Evolutionary conservation across 2,113 vertebrate species (phyloP), one percentile per base, ranked within the genome.

Genomic region (Barbus barbus): DNA sequence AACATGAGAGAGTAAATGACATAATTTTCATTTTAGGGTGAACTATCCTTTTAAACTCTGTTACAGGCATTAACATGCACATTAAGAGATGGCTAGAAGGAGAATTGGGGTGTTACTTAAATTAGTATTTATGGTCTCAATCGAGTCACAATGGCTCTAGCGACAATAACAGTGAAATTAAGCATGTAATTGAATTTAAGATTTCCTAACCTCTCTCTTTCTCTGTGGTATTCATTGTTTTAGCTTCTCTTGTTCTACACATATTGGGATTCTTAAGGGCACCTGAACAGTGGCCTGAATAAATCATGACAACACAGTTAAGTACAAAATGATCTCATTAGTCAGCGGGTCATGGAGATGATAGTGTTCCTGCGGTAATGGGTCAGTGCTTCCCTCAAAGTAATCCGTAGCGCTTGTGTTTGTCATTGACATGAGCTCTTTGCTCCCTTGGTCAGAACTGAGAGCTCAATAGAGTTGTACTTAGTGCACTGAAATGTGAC

Each of bases 271-370:
- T 63, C 77, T 63, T 41, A 51, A 51, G 38, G 26, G 44, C 12
- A 28, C 61, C 26, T 36, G 26, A 69, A 81, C 16, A 28, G 41
- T 5, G 2, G 24, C 41, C 16, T 65, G 60, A 69, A 81, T 80
- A 81, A 69, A 51, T 81, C 26, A 81, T 46, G 78, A 48, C 26
- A 63, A 63, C 22, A 46, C n/a, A 79, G 28, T 79, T 81, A 81
- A 69, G 44, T 69, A 24, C 61, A 67, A 44, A 65, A 65, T 80
- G 60, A 46, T 65, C 60, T 80, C 60, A 80, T 65, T 80, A 65
- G 78, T 80, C 36, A 80, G 24, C 1, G 4, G 38, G 78, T 80
- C 78, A 65, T 80, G 18, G 38, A 31, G 41, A 65, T 80, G n/a
- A 48, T 65, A 56, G 48, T 53, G 28, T 13, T 77, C 8, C 28